Evolutionary conservation across 1,140 invertebrate genomes (phyloP), one percentile per base, ranked within the genome.

Genomic region (Drosophila neocordata): DNA sequence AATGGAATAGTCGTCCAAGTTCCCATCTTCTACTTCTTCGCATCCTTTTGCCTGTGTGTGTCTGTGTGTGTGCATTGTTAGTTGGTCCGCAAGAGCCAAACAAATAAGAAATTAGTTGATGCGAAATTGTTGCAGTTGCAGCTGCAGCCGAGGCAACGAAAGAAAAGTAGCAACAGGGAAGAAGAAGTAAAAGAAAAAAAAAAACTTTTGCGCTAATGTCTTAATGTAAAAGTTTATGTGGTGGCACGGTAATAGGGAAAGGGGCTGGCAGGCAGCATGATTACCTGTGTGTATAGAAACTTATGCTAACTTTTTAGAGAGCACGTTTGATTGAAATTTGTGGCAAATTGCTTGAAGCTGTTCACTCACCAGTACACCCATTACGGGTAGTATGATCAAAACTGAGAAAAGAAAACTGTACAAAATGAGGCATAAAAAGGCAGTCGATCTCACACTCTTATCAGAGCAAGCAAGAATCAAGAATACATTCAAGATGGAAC

Each of bases 211-310:
- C 83, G 83, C 83, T 88, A 88, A 88, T 88, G 83, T 88, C 83
- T 88, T 88, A 88, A 88, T 88, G 83, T 82, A 88, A 88, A 88
- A 88, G 83, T 88, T 88, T 88, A 84, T 88, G 79, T 77, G 79
- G 73, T 69, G 73, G 64, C 62, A 51, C 20, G 57, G 59, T 7
- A n/a, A 1, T 34, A 60, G 8, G 20, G n/a, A 7, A 55, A 15
- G 6, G 15, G 15, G 15, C 7, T 4, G n/a, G 9, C 11, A 38
- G n/a, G 74, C 44, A 22, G 63, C 52, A 22, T 52, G 31, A 24
- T 58, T 58, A 73, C 76, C 80, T 83, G 64, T 75, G 71, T 71
- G 71, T 52, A 55, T n/a, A 64, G 58, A 79, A 87, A 81, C 66
- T 84, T 85, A 80, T 53, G 77, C 61, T 65, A 85, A 85, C 82